Base-by-base conservation (phyloP, 2,797 vertebrate species). In the Melanotaenia trifasciata region DNA sequence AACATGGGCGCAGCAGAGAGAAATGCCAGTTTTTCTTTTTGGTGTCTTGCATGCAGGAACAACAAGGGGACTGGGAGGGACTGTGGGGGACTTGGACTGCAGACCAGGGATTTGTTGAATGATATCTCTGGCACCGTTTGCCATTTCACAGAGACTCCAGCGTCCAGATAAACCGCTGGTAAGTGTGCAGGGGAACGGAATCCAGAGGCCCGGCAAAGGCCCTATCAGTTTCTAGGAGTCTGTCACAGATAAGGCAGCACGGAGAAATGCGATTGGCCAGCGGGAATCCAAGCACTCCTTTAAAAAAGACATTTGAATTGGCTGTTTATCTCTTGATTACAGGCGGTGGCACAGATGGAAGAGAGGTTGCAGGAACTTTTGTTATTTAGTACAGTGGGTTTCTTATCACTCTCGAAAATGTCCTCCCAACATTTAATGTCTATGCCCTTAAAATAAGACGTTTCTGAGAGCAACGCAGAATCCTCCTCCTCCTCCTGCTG, bases 191-290 rank as follows among this genome's bases (percentile, higher is more conserved):
- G 92, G 89, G 91, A 93, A 94, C 82, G 85, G 89, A 94, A 93
- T 92, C 90, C 92, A 93, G 91, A 91, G 88, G 89, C 89, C 76
- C 80, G 60, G 58, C 83, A 6, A 5, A 78, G 67, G 77, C 79
- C 84, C 89, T 94, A 94, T 94, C 93, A 89, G 89, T 89, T 92
- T 91, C 87, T 90, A 59, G 87, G 90, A 92, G 94, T 92, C 92
- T 93, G 89, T 87, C 83, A 69, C 79, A 93, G 94, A 95, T 95
- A 94, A 95, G 90, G 76, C 67, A 74, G 81, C 80, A 77, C 82
- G 70, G 75, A 86, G 86, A 74, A 82, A 84, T 38, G 65, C 72
- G 70, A 93, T 90, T 92, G 91, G 87, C 74, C 81, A 47, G 58
- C 72, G 28, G 70, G 66, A 68, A 79, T 70, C 66, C 59, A 30